Conservation (phyloP, 2,888 invertebrate species). For the Mythimna pallens region DNA sequence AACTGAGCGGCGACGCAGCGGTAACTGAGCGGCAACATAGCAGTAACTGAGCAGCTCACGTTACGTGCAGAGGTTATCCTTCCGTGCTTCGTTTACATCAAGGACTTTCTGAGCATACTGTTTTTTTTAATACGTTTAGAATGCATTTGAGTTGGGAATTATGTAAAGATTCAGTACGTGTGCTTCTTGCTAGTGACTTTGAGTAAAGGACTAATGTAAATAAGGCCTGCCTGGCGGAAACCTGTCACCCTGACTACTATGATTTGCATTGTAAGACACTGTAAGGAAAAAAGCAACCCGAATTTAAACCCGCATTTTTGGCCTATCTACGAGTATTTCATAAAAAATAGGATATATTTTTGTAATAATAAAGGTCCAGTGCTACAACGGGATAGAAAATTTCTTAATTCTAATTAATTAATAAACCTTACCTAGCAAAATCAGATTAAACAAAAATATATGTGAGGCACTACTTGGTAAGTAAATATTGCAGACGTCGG, state of each 20-base stretch:
- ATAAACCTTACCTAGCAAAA: neutral
- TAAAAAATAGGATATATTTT: too few species aligned
- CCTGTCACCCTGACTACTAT: too few species aligned
- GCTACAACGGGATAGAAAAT: neutral
- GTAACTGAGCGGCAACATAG: too few species aligned
- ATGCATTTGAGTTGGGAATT: neutral
- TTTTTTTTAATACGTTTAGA: neutral
- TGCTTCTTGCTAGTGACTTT: neutral
- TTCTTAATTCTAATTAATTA: neutral
- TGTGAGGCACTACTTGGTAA: neutral
- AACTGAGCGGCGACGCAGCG: too few species aligned
- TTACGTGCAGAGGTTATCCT: neutral
- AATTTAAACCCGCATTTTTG: too few species aligned
- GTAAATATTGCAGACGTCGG: conserved; percentile 30
- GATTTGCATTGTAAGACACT: too few species aligned
- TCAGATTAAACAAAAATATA: neutral
- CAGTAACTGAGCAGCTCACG: neutral
- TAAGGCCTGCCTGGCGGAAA: neutral
- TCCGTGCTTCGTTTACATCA: neutral
- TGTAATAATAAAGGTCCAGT: neutral
- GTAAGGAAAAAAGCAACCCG: too few species aligned
- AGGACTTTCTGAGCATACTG: neutral
- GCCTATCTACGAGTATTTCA: too few species aligned
- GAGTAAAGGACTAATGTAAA: neutral
- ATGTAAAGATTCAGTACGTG: neutral